A percentile compares a stretch with the other conserved stretches of the same genome.
These are phyloP conservation scores for Yponomeuta sedellus DNA, from an alignment of 2,888 invertebrate species.

Conservation along the genomic window DNA sequence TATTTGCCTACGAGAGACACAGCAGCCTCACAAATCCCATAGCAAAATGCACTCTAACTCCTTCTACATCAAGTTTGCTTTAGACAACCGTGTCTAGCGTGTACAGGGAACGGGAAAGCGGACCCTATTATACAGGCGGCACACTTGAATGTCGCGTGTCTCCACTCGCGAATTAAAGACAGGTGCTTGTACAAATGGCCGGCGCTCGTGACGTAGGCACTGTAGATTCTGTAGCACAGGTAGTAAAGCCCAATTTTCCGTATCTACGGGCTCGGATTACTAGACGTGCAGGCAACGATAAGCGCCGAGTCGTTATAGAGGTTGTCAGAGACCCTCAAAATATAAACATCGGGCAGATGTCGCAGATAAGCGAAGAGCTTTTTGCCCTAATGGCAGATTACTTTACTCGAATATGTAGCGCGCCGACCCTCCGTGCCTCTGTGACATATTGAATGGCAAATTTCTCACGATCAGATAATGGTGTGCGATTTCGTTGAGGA, in stretches of 20 bases:
- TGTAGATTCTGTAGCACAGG: constrained; percentile 37
- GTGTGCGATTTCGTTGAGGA: neutral
- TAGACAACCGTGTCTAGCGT: constrained; percentile 21
- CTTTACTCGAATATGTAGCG: constrained; percentile 53
- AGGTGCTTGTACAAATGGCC: constrained; percentile 35
- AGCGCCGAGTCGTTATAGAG: constrained; percentile 69
- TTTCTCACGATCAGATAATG: constrained; percentile 38
- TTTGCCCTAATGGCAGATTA: constrained; percentile 72
- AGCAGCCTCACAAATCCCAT: constrained; percentile 20
- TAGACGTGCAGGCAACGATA: constrained; percentile 65
- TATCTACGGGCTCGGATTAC: constrained; percentile 41
- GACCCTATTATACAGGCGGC: constrained; percentile 2
- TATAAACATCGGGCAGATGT: constrained; percentile 74
- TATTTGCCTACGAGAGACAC: constrained; percentile 33
- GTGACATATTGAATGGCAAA: constrained; percentile 54
- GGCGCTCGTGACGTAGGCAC: constrained; percentile 27
- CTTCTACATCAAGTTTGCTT: constrained; percentile 32
- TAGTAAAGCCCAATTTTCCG: constrained; percentile 41
- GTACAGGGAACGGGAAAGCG: neutral
- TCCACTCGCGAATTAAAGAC: constrained; percentile 29
- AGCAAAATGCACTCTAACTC: constrained; percentile 33
- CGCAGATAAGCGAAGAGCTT: constrained; percentile 69
- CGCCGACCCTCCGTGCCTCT: constrained; percentile 33
- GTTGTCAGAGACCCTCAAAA: constrained; percentile 70
- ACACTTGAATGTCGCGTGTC: constrained; percentile 35